A percentile compares a stretch with the other conserved stretches of the same genome.
phyloP scores from a whole-genome alignment of 2,888 invertebrate genomes.

The Automeris io region DNA sequence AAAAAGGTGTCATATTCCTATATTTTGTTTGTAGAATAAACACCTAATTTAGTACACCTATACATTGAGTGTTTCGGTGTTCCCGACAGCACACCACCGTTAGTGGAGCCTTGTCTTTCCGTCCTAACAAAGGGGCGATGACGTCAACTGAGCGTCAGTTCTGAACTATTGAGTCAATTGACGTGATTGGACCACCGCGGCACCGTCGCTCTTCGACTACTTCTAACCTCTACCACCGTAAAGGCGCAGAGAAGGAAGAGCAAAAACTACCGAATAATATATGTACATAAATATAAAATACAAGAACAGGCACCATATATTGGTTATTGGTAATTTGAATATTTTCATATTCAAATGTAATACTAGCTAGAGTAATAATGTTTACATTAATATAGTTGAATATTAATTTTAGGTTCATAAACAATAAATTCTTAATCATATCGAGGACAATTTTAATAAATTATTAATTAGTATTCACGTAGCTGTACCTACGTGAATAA shows the following conservation, averaged over 20 bases:
- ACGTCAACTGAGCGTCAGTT: constrained; percentile 66
- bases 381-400: too few species aligned
- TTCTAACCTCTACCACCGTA: too few species aligned
- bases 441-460: too few species aligned
- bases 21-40: background rate
- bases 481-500: too few species aligned
- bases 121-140: constrained; percentile 54
- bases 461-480: too few species aligned
- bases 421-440: too few species aligned
- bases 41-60: background rate
- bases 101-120: constrained; percentile 39
- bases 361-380: too few species aligned
- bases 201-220: constrained; percentile 12
- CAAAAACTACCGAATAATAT: constrained; percentile 16
- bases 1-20: background rate
- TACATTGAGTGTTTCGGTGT: constrained; percentile 7
- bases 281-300: background rate
- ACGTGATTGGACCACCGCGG: constrained; percentile 20
- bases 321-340: too few species aligned
- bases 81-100: constrained; percentile 46
- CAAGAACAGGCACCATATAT: too few species aligned
- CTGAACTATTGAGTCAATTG: constrained; percentile 63
- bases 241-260: constrained; percentile 9
- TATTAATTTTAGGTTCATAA: too few species aligned
- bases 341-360: too few species aligned